Evolutionary conservation across 2,113 vertebrate genomes (phyloP), one percentile per base, ranked within the genome.

Genomic region (Sminthopsis crassicaudata): DNA sequence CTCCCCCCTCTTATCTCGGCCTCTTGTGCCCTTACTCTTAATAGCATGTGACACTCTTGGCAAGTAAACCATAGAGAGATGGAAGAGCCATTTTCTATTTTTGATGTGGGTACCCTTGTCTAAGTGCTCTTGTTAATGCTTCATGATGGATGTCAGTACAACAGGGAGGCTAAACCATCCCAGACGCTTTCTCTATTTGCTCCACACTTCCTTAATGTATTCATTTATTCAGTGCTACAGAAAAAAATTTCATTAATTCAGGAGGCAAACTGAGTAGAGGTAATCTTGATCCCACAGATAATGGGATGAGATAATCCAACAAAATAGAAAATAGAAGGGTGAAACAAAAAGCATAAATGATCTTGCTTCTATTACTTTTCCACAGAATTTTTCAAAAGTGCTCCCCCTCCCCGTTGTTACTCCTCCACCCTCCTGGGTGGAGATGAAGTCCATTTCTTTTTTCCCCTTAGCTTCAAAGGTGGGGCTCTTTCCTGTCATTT

Each of bases 221-320:
- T 97, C 95, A 97, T 97, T 94, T 98, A 98, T 97, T 97, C 97
- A 96, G 95, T 52, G 96, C 97, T 97, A 97, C 94, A 95, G 95
- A 24, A 7, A 22, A 22, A 91, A 93, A 23, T 26, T 76, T 90
- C 93, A 54, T 89, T 95, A 96, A 91, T 88, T 84, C 48, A 92
- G n/a, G 93, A 84, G 53, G 46, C 46, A 11, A 94, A 84, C 91
- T 95, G 67, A 84, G 67, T 42, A 19, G 19, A 84, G n/a, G 67
- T 67, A 42, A 84, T 84, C 16, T 42, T 84, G 67, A n/a, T 84
- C 67, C 67, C n/a, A 42, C 42, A 42, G 67, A 84, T 42, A 19
- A n/a, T 23, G n/a, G 67, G 19, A 42, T 42, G 19, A n/a, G 19
- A 23, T 84, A 84, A 84, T 84, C 6, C n/a, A 84, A n/a, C n/a